Evolutionary conservation across 92 coral and sea anemone species (phyloP), one percentile per base, ranked within the genome.

Genomic region (Porites divaricata): DNA sequence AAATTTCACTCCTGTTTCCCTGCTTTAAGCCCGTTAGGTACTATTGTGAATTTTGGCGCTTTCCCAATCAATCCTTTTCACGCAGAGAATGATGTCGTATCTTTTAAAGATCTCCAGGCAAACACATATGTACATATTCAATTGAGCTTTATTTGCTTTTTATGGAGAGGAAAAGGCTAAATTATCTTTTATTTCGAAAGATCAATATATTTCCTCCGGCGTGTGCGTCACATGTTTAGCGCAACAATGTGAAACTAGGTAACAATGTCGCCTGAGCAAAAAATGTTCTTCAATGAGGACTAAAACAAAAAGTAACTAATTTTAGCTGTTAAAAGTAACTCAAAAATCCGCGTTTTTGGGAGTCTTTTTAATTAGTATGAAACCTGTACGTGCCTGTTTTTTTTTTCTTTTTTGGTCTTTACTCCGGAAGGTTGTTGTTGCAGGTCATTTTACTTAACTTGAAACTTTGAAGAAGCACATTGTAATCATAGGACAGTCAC

Each of bases 61-160:
- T 68, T 64, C 21, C 45, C 15, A 2, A 6, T 64, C 15, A 2
- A 6, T 64, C 22, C 15, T 22, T 41, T 70, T 14, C 16, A 19
- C 26, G n/a, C 53, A 20, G 4, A 12, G n/a, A 1, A 11, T 17
- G 19, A 20, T 10, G 62, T 45, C 6, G 11, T 77, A 62, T 78
- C 21, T 63, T 63, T 78, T 23, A n/a, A 16, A 1, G 41, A 22
- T 50, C 51, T 52, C 24, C 24, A 54, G 63, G 56, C n/a, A 66
- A 53, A 49, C 51, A 78, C 13, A 64, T 26, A 52, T 61, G 59
- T 67, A 45, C 23, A 23, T 63, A 63, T 63, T 63, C 59, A 45
- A 63, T 50, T 16, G 75, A 24, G 8, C 23, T 14, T 17, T 79
- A 61, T 79, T 79, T 79, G 74, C 26, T 24, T 68, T 66, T 14